Conservation (phyloP, 2,113 vertebrate genomes). For the Nothocercus julius region DNA sequence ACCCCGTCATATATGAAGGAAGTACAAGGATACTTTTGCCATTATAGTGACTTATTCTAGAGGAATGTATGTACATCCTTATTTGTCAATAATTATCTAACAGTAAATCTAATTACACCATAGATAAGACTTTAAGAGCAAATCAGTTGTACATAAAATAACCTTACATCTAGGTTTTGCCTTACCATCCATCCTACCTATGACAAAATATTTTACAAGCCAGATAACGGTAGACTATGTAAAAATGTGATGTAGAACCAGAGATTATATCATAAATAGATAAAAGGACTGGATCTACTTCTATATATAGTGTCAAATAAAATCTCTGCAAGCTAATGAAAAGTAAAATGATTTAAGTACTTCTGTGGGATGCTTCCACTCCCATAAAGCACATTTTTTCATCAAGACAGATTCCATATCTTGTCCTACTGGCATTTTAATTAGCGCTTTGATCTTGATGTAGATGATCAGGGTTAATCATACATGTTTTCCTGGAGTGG, state of each 20-base stretch:
- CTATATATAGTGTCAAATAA: background rate
- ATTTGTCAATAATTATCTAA: background rate
- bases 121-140: background rate
- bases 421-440: background rate
- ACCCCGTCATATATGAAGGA: background rate
- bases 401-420: background rate
- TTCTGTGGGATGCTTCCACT: background rate
- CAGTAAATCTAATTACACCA: background rate
- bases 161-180: background rate
- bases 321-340: background rate
- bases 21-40: background rate
- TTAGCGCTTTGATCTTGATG: background rate
- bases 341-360: background rate
- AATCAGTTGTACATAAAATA: background rate
- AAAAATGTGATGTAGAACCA: background rate
- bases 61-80: background rate
- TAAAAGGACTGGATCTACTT: background rate
- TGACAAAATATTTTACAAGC: background rate
- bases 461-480: background rate
- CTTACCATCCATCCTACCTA: background rate
- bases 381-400: background rate
- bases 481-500: background rate
- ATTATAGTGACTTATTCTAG: background rate
- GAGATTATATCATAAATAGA: slow-evolving; percentile 18
- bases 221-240: background rate